Evolutionary conservation across 2,797 vertebrate species (phyloP).

Genomic region (Astyanax mexicanus): DNA sequence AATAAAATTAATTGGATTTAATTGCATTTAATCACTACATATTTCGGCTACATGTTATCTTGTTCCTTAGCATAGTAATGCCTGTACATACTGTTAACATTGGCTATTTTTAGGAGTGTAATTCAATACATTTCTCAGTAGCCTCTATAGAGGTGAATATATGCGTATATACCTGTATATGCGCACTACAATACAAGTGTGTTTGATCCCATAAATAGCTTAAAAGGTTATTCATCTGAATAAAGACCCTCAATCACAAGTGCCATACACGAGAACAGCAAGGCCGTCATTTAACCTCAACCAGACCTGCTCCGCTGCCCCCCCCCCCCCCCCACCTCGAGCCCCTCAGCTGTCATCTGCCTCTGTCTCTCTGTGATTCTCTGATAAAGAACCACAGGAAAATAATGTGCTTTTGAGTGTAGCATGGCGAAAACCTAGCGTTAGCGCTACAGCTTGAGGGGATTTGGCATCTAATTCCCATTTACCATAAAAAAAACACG

Average conservation of each 20-base stretch:
- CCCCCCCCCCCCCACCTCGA: neutral
- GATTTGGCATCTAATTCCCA: slow-evolving; percentile 15
- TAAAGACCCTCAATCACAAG: neutral
- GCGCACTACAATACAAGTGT: too few species aligned
- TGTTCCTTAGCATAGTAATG: too few species aligned
- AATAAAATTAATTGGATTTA: too few species aligned
- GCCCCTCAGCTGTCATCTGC: neutral
- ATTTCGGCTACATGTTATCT: too few species aligned
- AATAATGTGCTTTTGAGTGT: neutral
- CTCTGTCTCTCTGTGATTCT: neutral
- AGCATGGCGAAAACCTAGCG: neutral
- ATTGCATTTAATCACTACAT: too few species aligned
- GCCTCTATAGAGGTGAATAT: too few species aligned
- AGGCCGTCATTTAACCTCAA: neutral
- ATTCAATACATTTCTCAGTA: too few species aligned
- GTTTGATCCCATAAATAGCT: too few species aligned
- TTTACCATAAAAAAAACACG: slow-evolving; percentile 25
- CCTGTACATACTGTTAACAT: too few species aligned
- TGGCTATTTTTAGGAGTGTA: too few species aligned
- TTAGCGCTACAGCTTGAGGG: neutral
- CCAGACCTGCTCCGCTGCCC: neutral
- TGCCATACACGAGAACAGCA: neutral
- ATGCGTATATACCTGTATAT: too few species aligned
- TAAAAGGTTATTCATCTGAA: neutral
- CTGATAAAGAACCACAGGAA: neutral